Evolutionary conservation across 2,888 invertebrate species (phyloP).

Genomic region (Gerosis bhagava): DNA sequence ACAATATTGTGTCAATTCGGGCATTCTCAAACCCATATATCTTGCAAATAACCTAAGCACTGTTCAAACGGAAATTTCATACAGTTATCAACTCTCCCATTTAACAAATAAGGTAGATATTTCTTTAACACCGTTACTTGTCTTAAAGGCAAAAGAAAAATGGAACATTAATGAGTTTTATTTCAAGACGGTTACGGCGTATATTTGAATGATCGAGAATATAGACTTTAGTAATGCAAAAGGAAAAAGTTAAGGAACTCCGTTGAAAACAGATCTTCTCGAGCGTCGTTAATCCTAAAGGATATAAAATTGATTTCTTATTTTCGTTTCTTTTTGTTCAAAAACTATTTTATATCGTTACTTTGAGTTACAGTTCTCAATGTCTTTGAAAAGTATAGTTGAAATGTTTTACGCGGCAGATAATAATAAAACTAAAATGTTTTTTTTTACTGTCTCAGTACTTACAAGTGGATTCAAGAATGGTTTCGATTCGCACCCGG

Average conservation of each 20-base stretch:
- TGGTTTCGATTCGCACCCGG: no score
- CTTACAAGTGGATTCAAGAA: no score
- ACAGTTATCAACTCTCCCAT: conserved; percentile 33
- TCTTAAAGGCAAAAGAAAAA: neutral
- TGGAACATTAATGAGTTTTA: conserved; percentile 1
- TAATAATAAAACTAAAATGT: no score
- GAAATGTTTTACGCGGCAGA: no score
- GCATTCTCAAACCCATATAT: conserved; percentile 57
- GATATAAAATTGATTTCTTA: conserved; percentile 18
- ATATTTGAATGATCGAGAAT: no score
- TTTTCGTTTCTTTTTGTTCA: neutral
- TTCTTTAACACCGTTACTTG: conserved; percentile 2
- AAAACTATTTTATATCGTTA: no score
- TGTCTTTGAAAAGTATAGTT: no score
- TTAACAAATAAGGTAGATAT: conserved; percentile 22
- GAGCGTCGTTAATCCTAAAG: conserved; percentile 4
- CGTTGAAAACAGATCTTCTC: conserved; percentile 12
- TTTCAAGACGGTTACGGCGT: neutral
- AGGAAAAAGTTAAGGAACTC: conserved; percentile 19
- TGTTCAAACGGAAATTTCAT: conserved; percentile 53
- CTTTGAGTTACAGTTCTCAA: no score
- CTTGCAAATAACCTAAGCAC: conserved; percentile 46
- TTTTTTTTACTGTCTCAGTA: no score
- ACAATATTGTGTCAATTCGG: no score
- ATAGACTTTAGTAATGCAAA: conserved; percentile 10